Evolutionary conservation across 2,797 vertebrate species (phyloP).

Genomic region (Phataginus tricuspis): DNA sequence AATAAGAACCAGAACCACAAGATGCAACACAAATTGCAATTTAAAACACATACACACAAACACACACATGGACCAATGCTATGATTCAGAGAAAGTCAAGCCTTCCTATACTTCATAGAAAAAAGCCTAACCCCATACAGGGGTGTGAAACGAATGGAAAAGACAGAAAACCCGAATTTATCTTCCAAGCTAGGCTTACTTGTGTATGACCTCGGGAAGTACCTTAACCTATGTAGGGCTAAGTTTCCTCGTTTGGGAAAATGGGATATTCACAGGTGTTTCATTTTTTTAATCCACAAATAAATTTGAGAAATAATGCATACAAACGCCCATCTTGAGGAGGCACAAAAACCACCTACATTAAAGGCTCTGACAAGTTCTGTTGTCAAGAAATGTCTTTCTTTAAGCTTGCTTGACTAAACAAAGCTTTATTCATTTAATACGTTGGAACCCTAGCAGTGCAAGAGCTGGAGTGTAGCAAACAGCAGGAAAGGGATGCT

Average conservation of each 20-base stretch:
- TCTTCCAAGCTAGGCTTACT: background rate
- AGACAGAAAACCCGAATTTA: background rate
- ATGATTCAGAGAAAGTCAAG: background rate
- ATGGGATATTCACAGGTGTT: background rate
- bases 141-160: background rate
- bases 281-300: background rate
- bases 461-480: background rate
- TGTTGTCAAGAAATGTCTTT: background rate
- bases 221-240: background rate
- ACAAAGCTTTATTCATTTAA: background rate
- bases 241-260: background rate
- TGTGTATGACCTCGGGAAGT: background rate
- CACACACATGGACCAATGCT: fast-evolving
- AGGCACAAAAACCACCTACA: too few relatives aligned
- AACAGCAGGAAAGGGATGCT: too few relatives aligned
- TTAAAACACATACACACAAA: background rate
- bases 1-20: background rate
- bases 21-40: background rate
- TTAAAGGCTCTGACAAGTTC: background rate
- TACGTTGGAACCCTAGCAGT: background rate
- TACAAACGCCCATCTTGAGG: too few relatives aligned
- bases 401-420: background rate
- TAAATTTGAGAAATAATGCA: background rate
- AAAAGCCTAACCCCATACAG: background rate
- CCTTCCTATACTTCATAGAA: background rate